These are phyloP conservation scores for Mylabris phalerata DNA, from an alignment of 1,140 invertebrate species.

Conservation along the genomic window DNA sequence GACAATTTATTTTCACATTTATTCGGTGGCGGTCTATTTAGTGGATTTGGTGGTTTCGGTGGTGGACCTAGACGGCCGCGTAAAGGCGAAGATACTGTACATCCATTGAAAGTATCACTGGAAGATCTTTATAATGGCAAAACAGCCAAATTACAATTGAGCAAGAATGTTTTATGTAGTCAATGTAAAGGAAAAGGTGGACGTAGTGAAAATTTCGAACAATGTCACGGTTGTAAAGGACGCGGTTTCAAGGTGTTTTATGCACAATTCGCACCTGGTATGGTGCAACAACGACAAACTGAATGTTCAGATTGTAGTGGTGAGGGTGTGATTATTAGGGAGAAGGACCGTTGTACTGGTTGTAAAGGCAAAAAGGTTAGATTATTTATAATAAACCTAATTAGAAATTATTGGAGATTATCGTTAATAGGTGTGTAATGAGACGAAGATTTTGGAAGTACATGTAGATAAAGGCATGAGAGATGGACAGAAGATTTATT, in stretches of 20 bases:
- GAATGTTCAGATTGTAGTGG: constrained; percentile 64
- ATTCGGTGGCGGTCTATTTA: constrained; percentile 57
- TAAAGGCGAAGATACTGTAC: constrained; percentile 61
- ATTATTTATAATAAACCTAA: not conserved
- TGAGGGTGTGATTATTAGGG: constrained; percentile 66
- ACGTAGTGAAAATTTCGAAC: constrained; percentile 63
- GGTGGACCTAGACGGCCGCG: constrained; percentile 45
- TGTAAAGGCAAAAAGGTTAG: constrained; percentile 71
- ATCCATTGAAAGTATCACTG: constrained; percentile 69
- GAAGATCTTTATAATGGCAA: constrained; percentile 91
- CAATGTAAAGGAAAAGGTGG: constrained; percentile 80
- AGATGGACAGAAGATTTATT: constrained; percentile 80
- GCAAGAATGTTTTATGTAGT: constrained; percentile 79
- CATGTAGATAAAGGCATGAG: constrained; percentile 86
- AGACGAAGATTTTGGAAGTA: constrained; percentile 79
- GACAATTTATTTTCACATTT: constrained; percentile 60
- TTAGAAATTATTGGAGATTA: not conserved
- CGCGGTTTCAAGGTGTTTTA: constrained; percentile 64
- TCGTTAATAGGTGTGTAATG: constrained; percentile 49
- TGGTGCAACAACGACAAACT: constrained; percentile 78
- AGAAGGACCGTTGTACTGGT: constrained; percentile 71
- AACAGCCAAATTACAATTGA: constrained; percentile 73
- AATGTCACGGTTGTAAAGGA: constrained; percentile 72
- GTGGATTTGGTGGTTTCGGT: constrained; percentile 48
- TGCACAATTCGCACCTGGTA: constrained; percentile 67